Evolutionary conservation across 2,888 invertebrate genomes (phyloP), one percentile per base, ranked within the genome.

Genomic region (Cryptocheilus praepositus): DNA sequence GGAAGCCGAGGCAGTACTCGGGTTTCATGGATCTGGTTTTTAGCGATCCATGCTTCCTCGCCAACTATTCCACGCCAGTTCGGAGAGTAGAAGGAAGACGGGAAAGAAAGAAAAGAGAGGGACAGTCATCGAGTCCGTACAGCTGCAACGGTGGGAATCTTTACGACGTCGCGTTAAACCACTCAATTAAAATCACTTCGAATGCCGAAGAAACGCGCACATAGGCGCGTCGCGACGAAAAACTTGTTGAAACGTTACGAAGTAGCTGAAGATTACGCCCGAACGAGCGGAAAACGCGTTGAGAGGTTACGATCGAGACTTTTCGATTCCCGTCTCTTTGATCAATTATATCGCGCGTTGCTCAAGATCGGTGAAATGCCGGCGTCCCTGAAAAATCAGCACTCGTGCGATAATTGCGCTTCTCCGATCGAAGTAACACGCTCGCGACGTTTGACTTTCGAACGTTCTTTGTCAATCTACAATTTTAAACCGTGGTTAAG

Each of bases 11-110:
- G 36, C 67, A 43, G 61, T 44, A 65, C 71, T 73, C 76, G 58
- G 73, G 69, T 79, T 79, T 79, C 77, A 69, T 60, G 77, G 74
- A 74, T 72, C 80, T 78, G 76, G 72, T 78, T 76, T 79, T 78
- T 79, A 74, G 67, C 69, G 51, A 36, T 36, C 46, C 60, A 15
- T 28, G 68, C 57, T 71, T 74, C 71, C 66, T 68, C 36, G 43
- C n/a, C 61, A 65, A 64, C 70, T 73, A 68, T 76, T 64, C 21
- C 59, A 16, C 43, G 53, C 16, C n/a, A 7, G 43, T 53, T 52
- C 7, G n/a, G 44, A 3, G 16, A 4, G 44, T 22, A 16, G 36
- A 16, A 57, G 57, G 16, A 43, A 57, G 44, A 15, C 13, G 21
- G 61, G 58, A 45, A 53, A 15, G 36, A 36, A 16, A 21, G 53